Base-by-base conservation (phyloP, 2,888 invertebrate genomes). In the Patella caerulea region DNA sequence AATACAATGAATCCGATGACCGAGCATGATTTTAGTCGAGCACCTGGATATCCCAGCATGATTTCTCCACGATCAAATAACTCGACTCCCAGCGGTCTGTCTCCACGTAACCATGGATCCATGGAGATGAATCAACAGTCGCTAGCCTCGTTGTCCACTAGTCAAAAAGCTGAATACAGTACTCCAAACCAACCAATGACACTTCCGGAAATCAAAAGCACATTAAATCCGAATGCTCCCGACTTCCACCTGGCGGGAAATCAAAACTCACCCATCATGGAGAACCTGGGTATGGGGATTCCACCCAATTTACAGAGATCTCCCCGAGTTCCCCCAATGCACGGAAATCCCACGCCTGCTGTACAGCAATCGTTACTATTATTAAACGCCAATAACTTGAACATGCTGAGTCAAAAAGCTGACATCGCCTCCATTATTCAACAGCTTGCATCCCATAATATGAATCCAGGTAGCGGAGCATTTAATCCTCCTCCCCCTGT, bases 191-290 rank as follows among this genome's bases (percentile, higher is more conserved):
- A 89, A 79, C 91, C 91, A 19, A 90, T 91, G 91, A 91, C 90
- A 12, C 86, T 91, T 78, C 91, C 91, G 19, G 90, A 89, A 78
- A 91, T 92, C 59, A 90, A 91, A 77, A 92, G 92, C 69, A 94
- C 95, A 77, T 93, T 96, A 69, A 96, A 96, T 92, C 95, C 96
- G 0, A 94, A 96, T 85, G 96, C 96, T 5, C 95, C 96, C 0
- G 95, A 95, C 87, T 96, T 96, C 55, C 81, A 80, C 55, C 54
- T 80, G 53, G 74, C 82, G 80, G 73, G 78, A 77, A 55, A 19
- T 75, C 55, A 65, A 24, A 76, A 75, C 54, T 76, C 75, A 52
- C 56, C 75, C 29, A 74, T 69, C 17, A 72, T 82, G 78, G 45
- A 81, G 15, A 83, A 65, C 14, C 24, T 65, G 65, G 65, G 65